Evolutionary conservation across 2,888 invertebrate genomes (phyloP).

Genomic region (Agrochola circellaris): DNA sequence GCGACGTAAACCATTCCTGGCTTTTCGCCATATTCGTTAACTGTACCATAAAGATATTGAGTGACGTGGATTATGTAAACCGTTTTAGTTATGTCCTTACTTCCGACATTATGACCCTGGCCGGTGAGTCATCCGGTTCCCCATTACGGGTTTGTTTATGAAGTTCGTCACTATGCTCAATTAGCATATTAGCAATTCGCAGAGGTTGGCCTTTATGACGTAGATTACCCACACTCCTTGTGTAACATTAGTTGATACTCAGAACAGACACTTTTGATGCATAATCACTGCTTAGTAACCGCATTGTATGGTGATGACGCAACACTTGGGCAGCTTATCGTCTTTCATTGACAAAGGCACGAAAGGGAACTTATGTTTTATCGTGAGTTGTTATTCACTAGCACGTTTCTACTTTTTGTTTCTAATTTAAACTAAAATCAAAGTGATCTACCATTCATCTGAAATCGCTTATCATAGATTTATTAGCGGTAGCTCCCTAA

Average conservation of each 20-base stretch:
- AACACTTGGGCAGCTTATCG: conserved; percentile 12
- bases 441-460: conserved; percentile 2
- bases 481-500: neutral
- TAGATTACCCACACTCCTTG: conserved; percentile 14
- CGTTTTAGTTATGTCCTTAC: conserved; percentile 2
- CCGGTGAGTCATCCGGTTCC: conserved; percentile 43
- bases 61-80: conserved; percentile 16
- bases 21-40: conserved; percentile 39
- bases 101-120: conserved; percentile 7
- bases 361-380: neutral
- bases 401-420: neutral
- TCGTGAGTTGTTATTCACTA: neutral
- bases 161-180: conserved; percentile 36
- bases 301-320: conserved; percentile 31
- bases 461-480: neutral
- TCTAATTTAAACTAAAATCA: neutral
- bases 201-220: conserved; percentile 47
- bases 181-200: conserved; percentile 43
- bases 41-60: neutral
- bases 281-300: conserved; percentile 20
- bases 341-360: conserved; percentile 21
- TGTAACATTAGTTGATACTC: neutral
- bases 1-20: conserved; percentile 30
- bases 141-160: conserved; percentile 14
- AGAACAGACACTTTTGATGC: neutral